These are phyloP conservation scores for Dolichallabes microphthalmus DNA, from an alignment of 2,113 vertebrate species.

Conservation along the genomic window DNA sequence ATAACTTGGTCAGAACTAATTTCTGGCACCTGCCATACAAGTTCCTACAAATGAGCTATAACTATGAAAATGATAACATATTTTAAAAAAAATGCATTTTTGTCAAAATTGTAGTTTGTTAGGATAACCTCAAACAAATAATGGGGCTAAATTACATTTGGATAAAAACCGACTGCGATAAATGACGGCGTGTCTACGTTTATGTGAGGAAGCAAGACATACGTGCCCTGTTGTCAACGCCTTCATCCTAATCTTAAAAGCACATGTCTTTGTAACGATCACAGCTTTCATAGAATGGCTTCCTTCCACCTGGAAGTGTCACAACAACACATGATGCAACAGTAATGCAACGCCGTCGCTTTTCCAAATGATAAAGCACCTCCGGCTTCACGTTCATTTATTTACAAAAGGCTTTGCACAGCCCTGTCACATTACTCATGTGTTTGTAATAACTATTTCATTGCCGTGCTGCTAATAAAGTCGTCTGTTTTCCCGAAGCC, in stretches of 20 bases:
- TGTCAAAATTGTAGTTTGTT: background rate
- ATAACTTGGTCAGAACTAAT: too few relatives aligned
- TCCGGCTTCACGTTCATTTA: background rate
- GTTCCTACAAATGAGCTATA: background rate
- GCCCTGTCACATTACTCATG: constrained; percentile 7
- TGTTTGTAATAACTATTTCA: background rate
- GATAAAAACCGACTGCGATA: background rate
- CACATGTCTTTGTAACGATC: background rate
- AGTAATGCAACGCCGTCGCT: background rate
- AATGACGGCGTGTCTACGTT: background rate
- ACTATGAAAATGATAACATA: background rate
- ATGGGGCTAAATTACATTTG: background rate
- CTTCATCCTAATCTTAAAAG: constrained; percentile 3
- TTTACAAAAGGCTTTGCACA: background rate
- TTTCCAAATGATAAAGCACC: background rate
- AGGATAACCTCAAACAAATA: background rate
- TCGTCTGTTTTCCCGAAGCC: background rate
- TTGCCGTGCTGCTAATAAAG: background rate
- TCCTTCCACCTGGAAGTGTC: constrained; percentile 24
- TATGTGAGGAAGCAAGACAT: background rate
- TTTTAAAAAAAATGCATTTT: background rate
- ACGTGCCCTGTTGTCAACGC: background rate
- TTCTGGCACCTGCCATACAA: background rate
- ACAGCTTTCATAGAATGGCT: background rate
- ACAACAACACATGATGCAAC: constrained; percentile 35